These are phyloP conservation scores for Vombatus ursinus DNA, from an alignment of 2,113 vertebrate species.

Conservation along the genomic window DNA sequence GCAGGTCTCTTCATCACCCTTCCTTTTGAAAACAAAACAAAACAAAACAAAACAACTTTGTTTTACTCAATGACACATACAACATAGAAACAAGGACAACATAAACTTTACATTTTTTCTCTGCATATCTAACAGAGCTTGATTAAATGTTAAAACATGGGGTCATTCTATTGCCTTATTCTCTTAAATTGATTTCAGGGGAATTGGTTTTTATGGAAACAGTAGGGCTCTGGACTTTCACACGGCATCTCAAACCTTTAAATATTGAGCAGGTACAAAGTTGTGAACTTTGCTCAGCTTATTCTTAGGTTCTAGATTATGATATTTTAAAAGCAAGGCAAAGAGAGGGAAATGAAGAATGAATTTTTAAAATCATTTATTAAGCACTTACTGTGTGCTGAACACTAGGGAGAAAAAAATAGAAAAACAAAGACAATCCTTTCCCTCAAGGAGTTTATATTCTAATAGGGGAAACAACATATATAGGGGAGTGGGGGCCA, in stretches of 20 bases:
- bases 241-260: conserved; percentile 75
- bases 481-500: neutral
- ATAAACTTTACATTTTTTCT: conserved; percentile 61
- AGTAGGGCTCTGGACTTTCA: conserved; percentile 79
- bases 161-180: conserved; percentile 75
- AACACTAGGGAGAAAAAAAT: neutral
- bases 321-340: conserved; percentile 49
- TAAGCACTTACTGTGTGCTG: neutral
- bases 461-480: neutral
- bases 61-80: conserved; percentile 73
- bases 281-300: conserved; percentile 68
- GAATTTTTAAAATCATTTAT: neutral
- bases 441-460: neutral
- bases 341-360: neutral
- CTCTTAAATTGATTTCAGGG: conserved; percentile 71
- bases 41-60: conserved; percentile 21
- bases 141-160: conserved; percentile 67
- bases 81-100: conserved; percentile 71
- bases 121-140: conserved; percentile 61
- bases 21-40: conserved; percentile 54
- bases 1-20: conserved; percentile 43
- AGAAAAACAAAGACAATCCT: neutral
- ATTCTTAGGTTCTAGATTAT: conserved; percentile 33
- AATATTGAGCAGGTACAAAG: conserved; percentile 77
- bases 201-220: conserved; percentile 82